These are phyloP conservation scores for Rhopilema esculentum DNA, from an alignment of 30 jellyfish, hydroid and myxozoan genomes.

Conservation along the genomic window DNA sequence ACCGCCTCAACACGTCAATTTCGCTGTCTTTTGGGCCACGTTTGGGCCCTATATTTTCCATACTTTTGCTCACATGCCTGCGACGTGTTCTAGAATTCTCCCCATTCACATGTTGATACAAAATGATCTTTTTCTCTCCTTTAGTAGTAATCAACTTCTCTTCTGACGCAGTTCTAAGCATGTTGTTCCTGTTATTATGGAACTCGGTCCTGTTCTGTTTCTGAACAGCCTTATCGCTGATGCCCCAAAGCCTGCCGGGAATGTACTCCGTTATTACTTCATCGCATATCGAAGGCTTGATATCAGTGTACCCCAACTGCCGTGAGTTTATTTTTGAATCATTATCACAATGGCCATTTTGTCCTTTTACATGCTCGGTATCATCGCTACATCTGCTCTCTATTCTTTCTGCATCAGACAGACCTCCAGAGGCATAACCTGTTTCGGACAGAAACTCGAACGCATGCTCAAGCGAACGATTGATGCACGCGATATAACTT, in stretches of 20 bases:
- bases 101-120: conserved; percentile 30
- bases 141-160: not conserved
- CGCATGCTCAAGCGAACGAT: conserved; percentile 69
- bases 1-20: not conserved
- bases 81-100: conserved; percentile 8
- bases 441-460: conserved; percentile 67
- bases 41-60: conserved; percentile 36
- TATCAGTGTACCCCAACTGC: conserved; percentile 33
- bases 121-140: conserved; percentile 13
- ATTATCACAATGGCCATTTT: conserved; percentile 4
- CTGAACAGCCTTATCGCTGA: not conserved
- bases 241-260: conserved; percentile 45
- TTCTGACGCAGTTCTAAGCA: not conserved
- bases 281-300: not conserved
- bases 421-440: conserved; percentile 69
- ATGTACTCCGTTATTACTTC: not conserved
- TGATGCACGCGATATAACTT: conserved; percentile 61
- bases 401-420: conserved; percentile 59
- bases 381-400: conserved; percentile 55
- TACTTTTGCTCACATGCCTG: conserved; percentile 13
- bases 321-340: conserved; percentile 10
- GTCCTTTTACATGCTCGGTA: not conserved
- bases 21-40: not conserved
- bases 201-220: not conserved
- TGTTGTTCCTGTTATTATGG: not conserved